Base-by-base conservation (phyloP, 2,797 vertebrate species). In the Nannoperca obscura region DNA sequence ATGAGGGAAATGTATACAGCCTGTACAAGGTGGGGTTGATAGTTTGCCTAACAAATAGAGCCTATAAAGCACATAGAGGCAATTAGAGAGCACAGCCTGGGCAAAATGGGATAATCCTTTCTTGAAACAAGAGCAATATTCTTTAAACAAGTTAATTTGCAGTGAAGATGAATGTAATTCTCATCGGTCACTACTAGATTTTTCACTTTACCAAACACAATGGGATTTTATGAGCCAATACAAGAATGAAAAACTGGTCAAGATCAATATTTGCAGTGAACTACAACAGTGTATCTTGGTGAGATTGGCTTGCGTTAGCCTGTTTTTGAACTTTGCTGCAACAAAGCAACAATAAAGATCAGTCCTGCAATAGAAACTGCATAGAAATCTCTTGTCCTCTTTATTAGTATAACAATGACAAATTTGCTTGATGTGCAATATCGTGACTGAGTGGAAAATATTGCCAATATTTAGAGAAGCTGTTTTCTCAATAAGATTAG, bases 161-260 rank as follows among this genome's bases (percentile, higher is more conserved):
- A 20, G 24, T 34, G 17, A 69, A 76, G 30, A 50, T 58, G 7
- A 57, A 50, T 64, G 8, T 6, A 32, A 32, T 12, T 38, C 71
- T 72, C 20, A 59, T 50, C 6, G 50, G 30, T 8, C 15, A 54
- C 42, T 13, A 11, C 55, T 58, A 32, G n/a, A 58, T 77, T 59
- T 64, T 75, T 66, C 34, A 60, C 32, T 36, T 46, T 7, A 49
- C 19, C 62, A 61, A 71, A 17, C 32, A 20, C 47, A 72, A 42
- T 44, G 49, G 30, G 30, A 20, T 54, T 79, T 77, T 71, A 73
- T 2, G 1, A 50, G 19, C 17, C 38, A 34, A 53, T 34, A 58
- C 32, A 52, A 46, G 30, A 52, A 53, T 73, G 55, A 82, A 74
- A 46, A 44, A 66, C 68, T 66, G 76, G 70, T 75, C 27, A 32